Evolutionary conservation across 1,140 invertebrate species (phyloP).

Genomic region (Eumeta japonica): DNA sequence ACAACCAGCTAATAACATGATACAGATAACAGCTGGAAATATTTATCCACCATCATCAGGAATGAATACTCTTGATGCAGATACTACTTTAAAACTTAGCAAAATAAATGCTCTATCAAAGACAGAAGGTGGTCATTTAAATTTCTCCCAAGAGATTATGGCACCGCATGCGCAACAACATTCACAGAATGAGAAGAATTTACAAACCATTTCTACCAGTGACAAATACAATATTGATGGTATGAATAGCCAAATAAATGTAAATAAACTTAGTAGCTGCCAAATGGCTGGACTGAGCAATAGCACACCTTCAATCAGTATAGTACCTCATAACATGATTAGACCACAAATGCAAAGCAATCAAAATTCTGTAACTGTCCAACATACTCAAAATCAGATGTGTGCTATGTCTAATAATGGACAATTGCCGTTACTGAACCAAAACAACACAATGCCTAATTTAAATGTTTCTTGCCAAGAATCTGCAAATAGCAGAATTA

Average conservation of each 20-base stretch:
- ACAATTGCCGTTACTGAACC: conserved; percentile 40
- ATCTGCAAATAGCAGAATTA: conserved; percentile 33
- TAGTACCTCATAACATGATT: conserved; percentile 45
- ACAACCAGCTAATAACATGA: conserved; percentile 43
- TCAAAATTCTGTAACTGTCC: conserved; percentile 37
- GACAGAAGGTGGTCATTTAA: conserved; percentile 45
- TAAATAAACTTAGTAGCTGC: conserved; percentile 48
- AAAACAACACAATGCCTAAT: conserved; percentile 40
- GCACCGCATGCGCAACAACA: conserved; percentile 48
- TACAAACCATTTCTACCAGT: conserved; percentile 28
- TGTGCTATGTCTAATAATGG: conserved; percentile 34
- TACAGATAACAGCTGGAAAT: conserved; percentile 49
- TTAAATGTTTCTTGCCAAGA: conserved; percentile 46
- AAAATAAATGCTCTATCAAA: conserved; percentile 51
- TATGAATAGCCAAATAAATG: conserved; percentile 36
- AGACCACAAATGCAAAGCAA: conserved; percentile 35
- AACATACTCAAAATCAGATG: conserved; percentile 43
- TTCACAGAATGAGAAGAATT: conserved; percentile 41
- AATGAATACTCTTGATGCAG: conserved; percentile 40
- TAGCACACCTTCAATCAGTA: conserved; percentile 42
- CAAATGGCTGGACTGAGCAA: conserved; percentile 38
- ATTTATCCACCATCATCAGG: conserved; percentile 41
- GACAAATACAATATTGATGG: conserved; percentile 36
- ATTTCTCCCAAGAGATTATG: conserved; percentile 51
- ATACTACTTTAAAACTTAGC: conserved; percentile 46